Conservation (phyloP, 2,797 vertebrate species). For the Clarias platycephalus region DNA sequence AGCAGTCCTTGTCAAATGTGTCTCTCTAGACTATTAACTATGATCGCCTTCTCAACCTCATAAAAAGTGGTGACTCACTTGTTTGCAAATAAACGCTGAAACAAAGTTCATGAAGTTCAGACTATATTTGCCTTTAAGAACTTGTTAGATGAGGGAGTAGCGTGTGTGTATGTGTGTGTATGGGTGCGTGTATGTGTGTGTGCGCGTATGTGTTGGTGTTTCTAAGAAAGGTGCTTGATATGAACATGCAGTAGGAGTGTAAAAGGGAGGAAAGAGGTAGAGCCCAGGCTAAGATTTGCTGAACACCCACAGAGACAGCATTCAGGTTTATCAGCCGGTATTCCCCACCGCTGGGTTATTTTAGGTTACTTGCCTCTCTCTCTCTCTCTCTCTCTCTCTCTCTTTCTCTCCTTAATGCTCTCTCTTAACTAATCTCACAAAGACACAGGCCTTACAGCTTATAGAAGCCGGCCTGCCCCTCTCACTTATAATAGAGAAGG, state of each 20-base stretch:
- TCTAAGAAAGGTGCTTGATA: constrained; percentile 29
- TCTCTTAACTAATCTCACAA: constrained; percentile 47
- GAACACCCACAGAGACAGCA: constrained; percentile 42
- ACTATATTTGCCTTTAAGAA: constrained; percentile 44
- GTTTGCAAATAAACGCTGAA: constrained; percentile 69
- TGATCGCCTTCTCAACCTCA: constrained; percentile 66
- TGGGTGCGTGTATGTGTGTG: constrained; percentile 47
- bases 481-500: constrained; percentile 45
- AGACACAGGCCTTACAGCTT: constrained; percentile 64
- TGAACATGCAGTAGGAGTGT: constrained; percentile 46
- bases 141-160: neutral
- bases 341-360: constrained; percentile 70
- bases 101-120: constrained; percentile 56
- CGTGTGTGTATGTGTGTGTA: constrained; percentile 43
- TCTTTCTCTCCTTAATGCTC: constrained; percentile 47
- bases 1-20: constrained; percentile 51
- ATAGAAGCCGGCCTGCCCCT: constrained; percentile 60
- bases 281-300: constrained; percentile 33
- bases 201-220: constrained; percentile 36
- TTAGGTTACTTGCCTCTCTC: constrained; percentile 63
- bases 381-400: neutral
- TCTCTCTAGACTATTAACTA: constrained; percentile 65
- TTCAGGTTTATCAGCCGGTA: constrained; percentile 60
- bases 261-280: constrained; percentile 22
- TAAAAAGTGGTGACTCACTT: constrained; percentile 74